A percentile compares a stretch with the other conserved stretches of the same genome.
phyloP scores from a whole-genome alignment of 2,888 invertebrate genomes.

The Spicauda simplicius region DNA sequence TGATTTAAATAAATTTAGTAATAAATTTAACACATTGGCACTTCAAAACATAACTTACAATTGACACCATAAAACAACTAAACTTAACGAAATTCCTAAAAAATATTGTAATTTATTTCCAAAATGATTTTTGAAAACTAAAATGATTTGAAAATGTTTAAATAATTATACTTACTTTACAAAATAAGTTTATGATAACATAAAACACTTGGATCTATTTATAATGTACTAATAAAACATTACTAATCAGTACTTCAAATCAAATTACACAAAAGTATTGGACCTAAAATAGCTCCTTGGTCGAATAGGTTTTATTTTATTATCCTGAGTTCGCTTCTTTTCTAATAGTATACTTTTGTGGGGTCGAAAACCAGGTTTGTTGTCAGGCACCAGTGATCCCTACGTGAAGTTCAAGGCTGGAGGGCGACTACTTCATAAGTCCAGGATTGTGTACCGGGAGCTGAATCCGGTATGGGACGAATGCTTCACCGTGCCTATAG shows the following conservation, averaged over 20 bases:
- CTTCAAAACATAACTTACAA: no score
- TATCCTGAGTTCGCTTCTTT: constrained; percentile 63
- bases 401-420: constrained; percentile 98
- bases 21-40: constrained; percentile 6
- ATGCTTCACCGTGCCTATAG: constrained; percentile 95
- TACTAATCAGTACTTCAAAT: neutral
- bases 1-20: neutral
- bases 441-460: constrained; percentile 96
- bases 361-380: constrained; percentile 79
- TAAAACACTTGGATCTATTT: neutral
- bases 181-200: neutral
- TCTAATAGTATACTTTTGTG: constrained; percentile 70
- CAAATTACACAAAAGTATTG: constrained; percentile 2
- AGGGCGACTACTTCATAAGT: constrained; percentile 95
- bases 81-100: no score
- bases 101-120: no score
- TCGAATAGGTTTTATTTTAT: constrained; percentile 52
- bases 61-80: no score
- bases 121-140: no score
- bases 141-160: no score
- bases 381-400: constrained; percentile 97
- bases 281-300: constrained; percentile 47
- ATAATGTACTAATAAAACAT: neutral
- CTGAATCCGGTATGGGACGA: constrained; percentile 99
- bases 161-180: no score